Percentiles rank a stretch among this genome's conserved stretches.
These are phyloP conservation scores for Micrasema minimum DNA, from an alignment of 1,140 invertebrate genomes.

Conservation along the genomic window DNA sequence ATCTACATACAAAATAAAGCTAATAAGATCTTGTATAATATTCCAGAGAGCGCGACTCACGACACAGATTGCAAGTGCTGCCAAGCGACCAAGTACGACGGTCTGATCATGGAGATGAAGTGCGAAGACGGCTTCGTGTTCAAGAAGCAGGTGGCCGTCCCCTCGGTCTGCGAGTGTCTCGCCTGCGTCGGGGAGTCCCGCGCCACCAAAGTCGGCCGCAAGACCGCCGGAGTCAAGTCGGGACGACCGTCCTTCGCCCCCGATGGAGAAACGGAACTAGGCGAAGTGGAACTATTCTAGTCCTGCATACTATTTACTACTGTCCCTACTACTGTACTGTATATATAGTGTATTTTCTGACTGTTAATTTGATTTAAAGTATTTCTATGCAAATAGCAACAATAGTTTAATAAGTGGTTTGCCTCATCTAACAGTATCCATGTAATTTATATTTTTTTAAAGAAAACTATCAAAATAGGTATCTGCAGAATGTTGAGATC, in stretches of 20 bases:
- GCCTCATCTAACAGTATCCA: no score
- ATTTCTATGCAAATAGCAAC: no score
- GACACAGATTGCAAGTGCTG: conserved; percentile 71
- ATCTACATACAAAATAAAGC: no score
- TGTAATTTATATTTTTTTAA: no score
- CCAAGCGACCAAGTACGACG: conserved; percentile 62
- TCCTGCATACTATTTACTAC: no score
- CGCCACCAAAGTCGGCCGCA: conserved; percentile 34
- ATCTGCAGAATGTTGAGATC: no score
- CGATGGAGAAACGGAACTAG: conserved; percentile 29
- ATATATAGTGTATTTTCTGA: no score
- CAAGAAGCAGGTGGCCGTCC: conserved; percentile 65
- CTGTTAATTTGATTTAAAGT: no score
- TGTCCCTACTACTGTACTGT: no score
- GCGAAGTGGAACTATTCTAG: conserved; percentile 45
- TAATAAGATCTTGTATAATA: background rate
- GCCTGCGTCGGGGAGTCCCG: conserved; percentile 58
- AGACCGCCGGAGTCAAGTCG: conserved; percentile 40
- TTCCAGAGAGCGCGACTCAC: conserved; percentile 67
- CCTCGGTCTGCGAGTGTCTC: conserved; percentile 67
- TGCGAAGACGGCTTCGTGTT: conserved; percentile 68
- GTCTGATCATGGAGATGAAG: conserved; percentile 61
- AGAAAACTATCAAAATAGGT: no score
- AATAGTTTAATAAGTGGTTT: no score
- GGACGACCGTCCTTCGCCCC: conserved; percentile 45